Evolutionary conservation across 2,797 vertebrate species (phyloP), one percentile per base, ranked within the genome.

Genomic region (Bradypodion pumilum): DNA sequence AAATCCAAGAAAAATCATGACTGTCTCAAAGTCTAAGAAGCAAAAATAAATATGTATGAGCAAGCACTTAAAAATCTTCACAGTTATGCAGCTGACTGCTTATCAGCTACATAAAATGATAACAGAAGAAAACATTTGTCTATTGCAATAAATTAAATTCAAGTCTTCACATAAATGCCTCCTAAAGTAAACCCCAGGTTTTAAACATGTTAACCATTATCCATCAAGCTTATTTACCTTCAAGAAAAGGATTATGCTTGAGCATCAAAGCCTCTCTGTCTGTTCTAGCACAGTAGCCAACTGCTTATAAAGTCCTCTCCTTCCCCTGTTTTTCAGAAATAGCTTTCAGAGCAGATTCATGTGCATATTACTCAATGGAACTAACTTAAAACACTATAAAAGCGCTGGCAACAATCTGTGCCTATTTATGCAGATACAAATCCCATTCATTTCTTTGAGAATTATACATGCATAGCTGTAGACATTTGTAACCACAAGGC

Each of bases 401-500:
- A 83, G 68, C 19, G 40, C 40, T 42, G 81, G 21, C 23, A 76
- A 59, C n/a, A 60, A 44, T 77, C 52, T 27, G 35, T 83, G 21
- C 52, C 37, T 78, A 49, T 49, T 21, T 78, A 62, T n/a, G 49
- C 15, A 9, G 52, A 63, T 72, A 84, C 42, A 78, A 78, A 84
- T 78, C 75, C n/a, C 42, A 70, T 84, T 78, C 66, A 23, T 83
- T 70, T 46, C 25, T 40, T 65, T 27, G 19, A 70, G 66, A 78
- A 84, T 78, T 78, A 84, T 21, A 15, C 32, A 49, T 63, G 65
- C 62, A 77, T 72, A 62, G 35, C 75, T 78, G 19, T 49, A 56
- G 56, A 78, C 9, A 6, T 72, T 69, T 84, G 49, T n/a, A 84
- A 84, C 52, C 82, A 29, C 74, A 78, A 65, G 37, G 42, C 82